Percentiles rank a stretch among this genome's conserved stretches.
Conservation (phyloP, 2,888 invertebrate species). For the Amphiduros pacificus region DNA sequence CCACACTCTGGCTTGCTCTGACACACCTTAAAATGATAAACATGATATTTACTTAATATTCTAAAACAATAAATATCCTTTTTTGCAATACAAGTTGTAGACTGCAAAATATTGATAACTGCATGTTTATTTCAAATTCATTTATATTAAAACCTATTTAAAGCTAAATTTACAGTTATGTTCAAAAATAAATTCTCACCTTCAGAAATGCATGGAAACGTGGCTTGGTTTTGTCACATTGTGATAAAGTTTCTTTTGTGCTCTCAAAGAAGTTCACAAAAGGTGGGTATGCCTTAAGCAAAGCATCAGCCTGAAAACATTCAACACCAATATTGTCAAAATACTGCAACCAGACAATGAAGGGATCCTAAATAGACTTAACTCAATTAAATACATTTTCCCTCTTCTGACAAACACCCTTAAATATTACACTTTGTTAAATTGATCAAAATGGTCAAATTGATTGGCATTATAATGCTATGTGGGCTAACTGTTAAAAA, state of each 20-base stretch:
- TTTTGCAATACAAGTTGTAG: no score
- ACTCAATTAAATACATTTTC: no score
- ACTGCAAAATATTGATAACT: no score
- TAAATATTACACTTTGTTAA: no score
- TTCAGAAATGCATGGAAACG: constrained; percentile 98
- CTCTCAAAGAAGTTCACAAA: constrained; percentile 98
- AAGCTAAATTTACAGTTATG: not conserved
- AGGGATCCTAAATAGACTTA: no score
- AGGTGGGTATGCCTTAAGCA: constrained; percentile 93
- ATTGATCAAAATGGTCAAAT: no score
- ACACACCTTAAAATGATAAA: constrained; percentile 71
- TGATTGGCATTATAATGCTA: not conserved
- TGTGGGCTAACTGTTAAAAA: not conserved
- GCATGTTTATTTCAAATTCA: no score
- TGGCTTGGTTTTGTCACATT: constrained; percentile 89
- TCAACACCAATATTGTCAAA: not conserved
- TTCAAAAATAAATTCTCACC: constrained; percentile 67
- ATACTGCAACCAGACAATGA: not conserved
- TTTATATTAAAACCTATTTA: no score
- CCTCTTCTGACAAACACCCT: no score
- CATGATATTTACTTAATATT: not conserved
- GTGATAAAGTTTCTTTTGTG: constrained; percentile 88
- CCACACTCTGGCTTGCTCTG: constrained; percentile 86
- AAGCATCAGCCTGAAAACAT: constrained; percentile 70
- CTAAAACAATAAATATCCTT: no score